These are phyloP conservation scores for Muscicapa adusta DNA, from an alignment of 2,113 vertebrate species.

Conservation along the genomic window DNA sequence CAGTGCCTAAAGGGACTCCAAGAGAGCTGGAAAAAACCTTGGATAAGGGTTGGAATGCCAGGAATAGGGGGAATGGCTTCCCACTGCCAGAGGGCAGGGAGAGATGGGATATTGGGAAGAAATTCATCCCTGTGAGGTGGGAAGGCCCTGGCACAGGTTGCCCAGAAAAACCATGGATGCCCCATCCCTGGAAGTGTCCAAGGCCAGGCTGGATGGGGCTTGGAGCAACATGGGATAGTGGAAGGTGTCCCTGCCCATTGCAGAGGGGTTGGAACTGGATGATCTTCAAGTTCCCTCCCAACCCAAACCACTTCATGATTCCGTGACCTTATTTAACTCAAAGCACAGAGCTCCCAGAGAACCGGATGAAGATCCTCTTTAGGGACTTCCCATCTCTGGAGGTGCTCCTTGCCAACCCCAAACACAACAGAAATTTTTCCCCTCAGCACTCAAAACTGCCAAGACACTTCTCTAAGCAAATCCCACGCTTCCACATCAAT, in stretches of 20 bases:
- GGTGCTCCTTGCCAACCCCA: neutral
- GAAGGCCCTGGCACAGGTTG: accelerated
- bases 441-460: accelerated
- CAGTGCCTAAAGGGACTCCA: neutral
- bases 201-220: accelerated
- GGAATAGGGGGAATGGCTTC: neutral
- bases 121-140: accelerated
- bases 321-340: neutral
- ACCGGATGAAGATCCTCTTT: neutral
- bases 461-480: neutral
- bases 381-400: neutral
- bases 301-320: neutral
- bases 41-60: neutral
- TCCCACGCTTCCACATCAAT: accelerated
- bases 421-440: neutral
- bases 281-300: neutral
- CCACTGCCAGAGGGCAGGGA: neutral
- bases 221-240: neutral
- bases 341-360: neutral
- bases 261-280: neutral
- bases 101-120: accelerated
- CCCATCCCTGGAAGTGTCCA: neutral
- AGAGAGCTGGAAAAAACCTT: accelerated
- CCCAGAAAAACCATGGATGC: neutral
- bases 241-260: accelerated